Conservation (phyloP, 2,888 invertebrate genomes). For the Odontomyia ornata region DNA sequence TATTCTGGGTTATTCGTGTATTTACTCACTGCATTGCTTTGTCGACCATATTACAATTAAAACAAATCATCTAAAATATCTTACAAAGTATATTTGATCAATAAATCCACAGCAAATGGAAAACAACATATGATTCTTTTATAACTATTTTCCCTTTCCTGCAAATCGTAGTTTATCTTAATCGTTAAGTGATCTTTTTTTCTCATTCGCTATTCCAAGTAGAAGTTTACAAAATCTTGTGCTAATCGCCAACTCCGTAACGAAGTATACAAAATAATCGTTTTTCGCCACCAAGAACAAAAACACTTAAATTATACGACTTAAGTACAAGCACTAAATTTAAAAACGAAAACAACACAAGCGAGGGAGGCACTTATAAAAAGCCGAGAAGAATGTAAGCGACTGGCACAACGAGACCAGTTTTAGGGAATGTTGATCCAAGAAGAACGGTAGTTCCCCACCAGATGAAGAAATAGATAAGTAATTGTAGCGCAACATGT, state of each 20-base stretch:
- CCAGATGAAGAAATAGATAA: conserved; percentile 71
- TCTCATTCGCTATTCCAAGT: not conserved
- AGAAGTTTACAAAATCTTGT: conserved; percentile 17
- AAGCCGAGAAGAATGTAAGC: conserved; percentile 59
- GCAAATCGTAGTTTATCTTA: not conserved
- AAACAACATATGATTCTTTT: conserved; percentile 15
- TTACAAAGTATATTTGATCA: too few relatives aligned
- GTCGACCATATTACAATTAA: too few relatives aligned
- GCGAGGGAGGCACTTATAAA: conserved; percentile 53
- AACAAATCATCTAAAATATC: too few relatives aligned
- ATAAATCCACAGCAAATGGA: not conserved
- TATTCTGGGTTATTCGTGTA: too few relatives aligned
- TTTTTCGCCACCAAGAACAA: conserved; percentile 42
- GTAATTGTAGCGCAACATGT: conserved; percentile 72
- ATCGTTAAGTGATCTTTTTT: not conserved
- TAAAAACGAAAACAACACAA: not conserved
- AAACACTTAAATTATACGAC: conserved; percentile 25
- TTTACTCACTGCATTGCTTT: too few relatives aligned
- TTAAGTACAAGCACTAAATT: conserved; percentile 22
- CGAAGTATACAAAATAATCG: conserved; percentile 28
- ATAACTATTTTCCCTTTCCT: conserved; percentile 27
- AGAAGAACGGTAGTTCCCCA: conserved; percentile 67
- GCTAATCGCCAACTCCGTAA: conserved; percentile 18
- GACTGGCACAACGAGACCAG: conserved; percentile 71
- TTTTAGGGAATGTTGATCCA: conserved; percentile 69